Base-by-base conservation (phyloP, 2,888 invertebrate genomes). In the Buathra laborator region DNA sequence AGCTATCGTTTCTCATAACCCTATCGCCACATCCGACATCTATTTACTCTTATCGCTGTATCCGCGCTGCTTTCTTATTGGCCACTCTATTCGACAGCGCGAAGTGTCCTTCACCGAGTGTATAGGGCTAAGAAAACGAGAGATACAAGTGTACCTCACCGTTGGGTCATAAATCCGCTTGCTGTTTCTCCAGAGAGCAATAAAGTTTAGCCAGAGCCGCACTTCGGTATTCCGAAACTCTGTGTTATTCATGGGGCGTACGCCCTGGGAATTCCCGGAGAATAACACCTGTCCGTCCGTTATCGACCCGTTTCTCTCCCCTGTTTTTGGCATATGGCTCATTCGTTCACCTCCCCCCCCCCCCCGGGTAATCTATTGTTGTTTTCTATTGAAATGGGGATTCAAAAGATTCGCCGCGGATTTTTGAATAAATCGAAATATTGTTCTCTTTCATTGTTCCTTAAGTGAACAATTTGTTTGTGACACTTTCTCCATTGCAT, bases 221-320 rank as follows among this genome's bases (percentile, higher is more conserved):
- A 37, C 37, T 37, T 9, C 37, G 37, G 6, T 37, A 37, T 37
- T 37, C 9, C 37, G 37, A 37, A 37, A 48, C 12, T n/a, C 48
- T 48, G 3, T 48, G 3, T 48, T 48, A 12, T 48, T 48, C n/a
- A 48, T 48, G 48, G n/a, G 43, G 67, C 68, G 14, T 29, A 46
- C 48, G 14, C 48, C 37, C 51, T 53, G 51, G 53, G 16, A 70
- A 70, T 70, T 53, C 70, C 70, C 70, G 16, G 7, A 37, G 53
- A 70, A 37, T 10, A 32, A 12, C 70, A 70, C 51, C 53, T 70
- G 53, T 53, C 32, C 37, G 29, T n/a, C 53, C n/a, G 70, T 53
- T 70, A 70, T 53, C 37, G 70, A 70, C 32, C 51, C 53, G 32
- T 51, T 70, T 56, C 56, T 16, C 56, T 16, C 48, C 48, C 12